Evolutionary conservation across 2,797 vertebrate genomes (phyloP).

Genomic region (Paramormyrops hopkinsi): DNA sequence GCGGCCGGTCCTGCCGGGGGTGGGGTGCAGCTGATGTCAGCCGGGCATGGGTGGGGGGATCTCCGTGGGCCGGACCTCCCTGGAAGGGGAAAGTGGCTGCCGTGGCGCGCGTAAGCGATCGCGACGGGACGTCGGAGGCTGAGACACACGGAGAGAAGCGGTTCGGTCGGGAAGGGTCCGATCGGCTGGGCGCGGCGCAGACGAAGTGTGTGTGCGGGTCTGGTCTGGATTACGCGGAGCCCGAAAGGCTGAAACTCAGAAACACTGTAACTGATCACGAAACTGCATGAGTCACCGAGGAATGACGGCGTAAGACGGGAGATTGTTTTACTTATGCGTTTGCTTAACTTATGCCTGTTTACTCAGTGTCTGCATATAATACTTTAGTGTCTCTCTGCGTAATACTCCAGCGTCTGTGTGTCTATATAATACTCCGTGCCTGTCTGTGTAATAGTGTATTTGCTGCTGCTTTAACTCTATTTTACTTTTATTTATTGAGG

Average conservation of each 20-base stretch:
- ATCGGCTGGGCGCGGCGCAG: not conserved
- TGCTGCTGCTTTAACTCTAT: not conserved
- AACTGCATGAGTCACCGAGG: not conserved
- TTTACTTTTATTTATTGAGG: not conserved
- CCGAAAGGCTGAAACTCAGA: not conserved
- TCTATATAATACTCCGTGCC: not conserved
- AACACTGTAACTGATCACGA: not conserved
- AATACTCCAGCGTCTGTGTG: not conserved
- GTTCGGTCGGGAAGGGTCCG: not conserved
- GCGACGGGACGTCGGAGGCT: not conserved
- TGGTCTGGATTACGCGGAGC: not conserved
- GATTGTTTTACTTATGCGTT: not conserved
- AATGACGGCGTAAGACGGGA: not conserved
- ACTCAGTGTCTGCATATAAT: not conserved
- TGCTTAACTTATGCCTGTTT: not conserved
- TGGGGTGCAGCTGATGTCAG: not conserved
- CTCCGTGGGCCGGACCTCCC: not conserved
- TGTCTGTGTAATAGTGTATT: not conserved
- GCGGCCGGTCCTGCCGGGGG: not conserved
- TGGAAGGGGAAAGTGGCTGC: not conserved
- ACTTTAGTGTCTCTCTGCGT: not conserved
- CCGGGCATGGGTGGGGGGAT: not conserved
- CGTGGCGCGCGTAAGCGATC: not conserved
- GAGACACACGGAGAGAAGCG: not conserved
- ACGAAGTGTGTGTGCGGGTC: not conserved